Base-by-base conservation (phyloP, 2,113 vertebrate species). In the Raja brachyura region DNA sequence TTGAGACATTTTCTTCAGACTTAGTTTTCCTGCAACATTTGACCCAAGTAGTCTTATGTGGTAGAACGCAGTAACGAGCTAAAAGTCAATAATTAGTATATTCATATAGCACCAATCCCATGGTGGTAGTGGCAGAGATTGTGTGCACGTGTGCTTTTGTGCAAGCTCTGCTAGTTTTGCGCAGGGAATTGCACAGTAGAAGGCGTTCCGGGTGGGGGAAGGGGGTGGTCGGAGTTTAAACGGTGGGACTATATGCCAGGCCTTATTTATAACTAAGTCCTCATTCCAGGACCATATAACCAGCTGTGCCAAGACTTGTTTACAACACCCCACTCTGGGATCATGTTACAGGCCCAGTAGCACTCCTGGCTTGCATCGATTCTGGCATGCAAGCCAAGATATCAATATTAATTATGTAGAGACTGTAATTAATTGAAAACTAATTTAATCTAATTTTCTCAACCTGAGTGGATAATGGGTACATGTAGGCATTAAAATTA, bases 381-480 rank as follows among this genome's bases (percentile, higher is more conserved):
- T 88, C 83, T 88, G 83, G 83, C 83, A 66, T 88, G 59, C 83
- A 88, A 31, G 83, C 83, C 83, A 66, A 88, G 83, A 88, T 88
- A 88, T 88, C 83, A 88, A 88, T 88, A 88, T 88, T 88, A 88
- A 88, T 88, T 88, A 88, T 88, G 83, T 88, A 88, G 59, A 88
- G 83, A 88, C n/a, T 88, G 83, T 88, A 88, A 88, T 88, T 88
- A 88, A 88, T 88, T 88, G 83, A 88, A 88, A 88, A 88, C 83
- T 88, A 88, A 88, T 88, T 88, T 63, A 88, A 88, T 88, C 59
- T 63, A 88, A 88, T 88, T 88, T 88, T 31, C 83, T 61, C 59
- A 88, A 66, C 83, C 83, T 22, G 28, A 88, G 61, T 63, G 81
- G 81, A 85, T 85, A 85, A 61, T 85, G 81, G 54, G 81, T 61